phyloP scores from a whole-genome alignment of 2,113 vertebrate genomes.

The Corynorhinus townsendii region DNA sequence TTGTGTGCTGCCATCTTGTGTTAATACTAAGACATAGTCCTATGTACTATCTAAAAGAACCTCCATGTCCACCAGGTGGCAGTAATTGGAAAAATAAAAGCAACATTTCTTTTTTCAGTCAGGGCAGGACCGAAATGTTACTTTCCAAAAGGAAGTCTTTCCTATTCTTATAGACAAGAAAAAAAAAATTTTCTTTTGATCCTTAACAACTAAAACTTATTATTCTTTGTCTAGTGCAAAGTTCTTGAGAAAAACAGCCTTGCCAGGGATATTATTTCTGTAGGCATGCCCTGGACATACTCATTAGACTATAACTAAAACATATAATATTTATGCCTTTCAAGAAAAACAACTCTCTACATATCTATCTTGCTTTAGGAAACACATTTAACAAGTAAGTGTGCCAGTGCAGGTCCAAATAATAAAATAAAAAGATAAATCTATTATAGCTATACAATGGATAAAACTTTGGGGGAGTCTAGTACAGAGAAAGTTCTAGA shows the following conservation, averaged over 20 bases:
- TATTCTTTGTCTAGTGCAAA: background rate
- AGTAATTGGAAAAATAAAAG: background rate
- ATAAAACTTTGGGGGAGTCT: background rate
- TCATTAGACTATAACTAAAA: background rate
- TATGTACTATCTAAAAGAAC: background rate
- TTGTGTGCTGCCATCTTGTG: slow-evolving; percentile 72
- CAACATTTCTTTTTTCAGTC: background rate
- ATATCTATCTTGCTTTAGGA: background rate
- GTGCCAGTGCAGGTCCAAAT: background rate
- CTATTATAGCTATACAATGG: background rate
- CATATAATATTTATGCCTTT: background rate
- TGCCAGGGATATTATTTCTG: background rate
- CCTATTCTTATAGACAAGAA: background rate
- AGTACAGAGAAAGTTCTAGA: background rate
- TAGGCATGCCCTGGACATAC: background rate
- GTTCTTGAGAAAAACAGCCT: background rate
- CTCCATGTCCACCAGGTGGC: slow-evolving; percentile 61
- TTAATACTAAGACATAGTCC: background rate
- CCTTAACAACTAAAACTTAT: background rate
- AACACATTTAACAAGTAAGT: background rate
- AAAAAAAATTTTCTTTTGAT: background rate
- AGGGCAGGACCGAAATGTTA: background rate
- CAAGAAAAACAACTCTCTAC: background rate
- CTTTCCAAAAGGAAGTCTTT: background rate
- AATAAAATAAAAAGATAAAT: background rate